phyloP scores from a whole-genome alignment of 23 tunicate species.

The Ciona savignyi region DNA sequence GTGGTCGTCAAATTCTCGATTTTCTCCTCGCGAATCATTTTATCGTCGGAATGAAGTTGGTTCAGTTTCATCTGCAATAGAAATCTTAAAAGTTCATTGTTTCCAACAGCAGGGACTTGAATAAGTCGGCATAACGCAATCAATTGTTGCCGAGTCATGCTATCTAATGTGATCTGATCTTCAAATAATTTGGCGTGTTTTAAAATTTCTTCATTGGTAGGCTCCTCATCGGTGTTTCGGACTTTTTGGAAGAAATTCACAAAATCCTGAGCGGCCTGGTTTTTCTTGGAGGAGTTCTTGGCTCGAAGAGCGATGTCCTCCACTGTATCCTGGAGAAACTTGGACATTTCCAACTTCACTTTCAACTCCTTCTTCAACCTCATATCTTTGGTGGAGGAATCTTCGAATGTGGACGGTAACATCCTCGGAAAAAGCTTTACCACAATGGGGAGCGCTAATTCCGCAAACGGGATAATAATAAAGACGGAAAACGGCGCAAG shows the following conservation, averaged over 20 bases:
- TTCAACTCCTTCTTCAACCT: conserved; percentile 64
- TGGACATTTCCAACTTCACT: conserved; percentile 86
- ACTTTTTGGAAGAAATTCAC: conserved; percentile 61
- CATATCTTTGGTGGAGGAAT: conserved; percentile 25
- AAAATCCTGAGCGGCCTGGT: conserved; percentile 60
- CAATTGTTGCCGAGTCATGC: conserved; percentile 61
- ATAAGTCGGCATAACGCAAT: conserved; percentile 73
- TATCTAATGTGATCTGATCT: conserved; percentile 68
- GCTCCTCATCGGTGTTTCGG: conserved; percentile 39
- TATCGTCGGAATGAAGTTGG: conserved; percentile 65
- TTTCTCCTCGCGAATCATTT: conserved; percentile 76
- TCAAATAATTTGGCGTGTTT: conserved; percentile 87
- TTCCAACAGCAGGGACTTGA: conserved; percentile 91
- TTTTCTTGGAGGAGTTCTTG: conserved; percentile 48
- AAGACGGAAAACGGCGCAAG: conserved; percentile 86
- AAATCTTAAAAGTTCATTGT: conserved; percentile 66
- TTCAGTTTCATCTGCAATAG: conserved; percentile 75
- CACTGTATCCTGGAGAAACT: conserved; percentile 89
- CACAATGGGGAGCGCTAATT: conserved; percentile 73
- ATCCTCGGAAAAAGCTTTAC: conserved; percentile 73
- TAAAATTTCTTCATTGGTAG: conserved; percentile 85
- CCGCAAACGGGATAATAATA: conserved; percentile 91
- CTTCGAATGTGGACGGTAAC: conserved; percentile 89
- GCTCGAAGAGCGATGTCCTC: conserved; percentile 85
- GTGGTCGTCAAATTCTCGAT: conserved; percentile 61